phyloP scores from a whole-genome alignment of 2,888 invertebrate species.

The Torymus auratus region DNA sequence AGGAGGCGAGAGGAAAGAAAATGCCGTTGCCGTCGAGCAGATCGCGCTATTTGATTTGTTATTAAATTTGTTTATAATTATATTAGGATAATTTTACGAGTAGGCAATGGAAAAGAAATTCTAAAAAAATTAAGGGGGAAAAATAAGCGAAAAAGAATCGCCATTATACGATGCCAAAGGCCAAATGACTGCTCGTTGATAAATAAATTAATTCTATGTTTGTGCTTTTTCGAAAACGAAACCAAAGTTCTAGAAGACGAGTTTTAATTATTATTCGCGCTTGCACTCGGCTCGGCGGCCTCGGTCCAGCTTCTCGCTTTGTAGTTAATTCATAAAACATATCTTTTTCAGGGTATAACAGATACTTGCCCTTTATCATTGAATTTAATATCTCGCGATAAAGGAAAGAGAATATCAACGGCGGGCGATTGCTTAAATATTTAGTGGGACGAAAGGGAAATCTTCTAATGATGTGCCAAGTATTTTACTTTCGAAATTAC shows the following conservation, averaged over 20 bases:
- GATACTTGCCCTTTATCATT: conserved; percentile 61
- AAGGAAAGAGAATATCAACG: conserved; percentile 43
- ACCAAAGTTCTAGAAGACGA: conserved; percentile 66
- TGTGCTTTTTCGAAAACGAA: conserved; percentile 63
- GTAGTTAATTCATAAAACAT: conserved; percentile 69
- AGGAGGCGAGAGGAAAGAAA: conserved; percentile 26
- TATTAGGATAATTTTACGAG: conserved; percentile 54
- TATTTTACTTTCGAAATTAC: conserved; percentile 59
- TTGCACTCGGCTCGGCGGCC: conserved; percentile 38
- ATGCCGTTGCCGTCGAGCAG: conserved; percentile 42
- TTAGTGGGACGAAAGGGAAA: conserved; percentile 45
- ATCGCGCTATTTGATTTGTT: conserved; percentile 44
- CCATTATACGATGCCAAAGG: conserved; percentile 72
- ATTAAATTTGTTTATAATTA: conserved; percentile 54
- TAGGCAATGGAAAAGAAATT: conserved; percentile 47
- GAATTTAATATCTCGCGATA: conserved; percentile 49
- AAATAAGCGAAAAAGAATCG: conserved; percentile 51
- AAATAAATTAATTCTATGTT: conserved; percentile 49
- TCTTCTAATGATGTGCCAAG: conserved; percentile 59
- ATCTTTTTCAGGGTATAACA: conserved; percentile 71
- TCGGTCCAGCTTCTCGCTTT: conserved; percentile 58
- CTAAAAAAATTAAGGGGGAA: conserved; percentile 51
- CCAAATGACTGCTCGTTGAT: conserved; percentile 67
- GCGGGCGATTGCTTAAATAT: conserved; percentile 51
- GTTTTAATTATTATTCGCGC: conserved; percentile 42